Evolutionary conservation across 2,113 vertebrate species (phyloP).

Genomic region (Siphamia tubifer): DNA sequence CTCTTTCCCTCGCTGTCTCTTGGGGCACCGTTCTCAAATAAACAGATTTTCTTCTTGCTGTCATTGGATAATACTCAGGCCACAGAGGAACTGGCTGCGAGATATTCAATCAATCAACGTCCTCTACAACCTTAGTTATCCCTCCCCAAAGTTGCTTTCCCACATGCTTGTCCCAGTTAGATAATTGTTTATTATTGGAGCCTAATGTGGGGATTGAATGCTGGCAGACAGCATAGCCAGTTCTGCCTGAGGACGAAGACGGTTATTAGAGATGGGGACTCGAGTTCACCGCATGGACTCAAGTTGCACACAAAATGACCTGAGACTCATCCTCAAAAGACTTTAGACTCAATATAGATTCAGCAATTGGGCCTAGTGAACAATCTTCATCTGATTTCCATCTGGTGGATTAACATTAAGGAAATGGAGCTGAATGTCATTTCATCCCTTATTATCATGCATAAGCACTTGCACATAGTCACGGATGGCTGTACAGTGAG

Average conservation of each 20-base stretch:
- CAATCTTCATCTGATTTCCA: too few relatives aligned
- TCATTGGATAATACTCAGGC: constrained; percentile 61
- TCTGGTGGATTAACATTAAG: too few relatives aligned
- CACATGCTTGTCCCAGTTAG: constrained; percentile 48
- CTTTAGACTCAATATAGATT: too few relatives aligned
- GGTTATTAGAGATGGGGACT: too few relatives aligned
- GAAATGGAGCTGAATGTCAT: too few relatives aligned
- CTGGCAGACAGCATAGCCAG: constrained; percentile 21
- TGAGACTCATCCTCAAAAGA: too few relatives aligned
- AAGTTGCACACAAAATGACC: too few relatives aligned
- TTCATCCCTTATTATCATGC: too few relatives aligned
- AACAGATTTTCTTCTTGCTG: constrained; percentile 70
- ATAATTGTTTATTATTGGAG: constrained; percentile 77
- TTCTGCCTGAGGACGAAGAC: constrained; percentile 56
- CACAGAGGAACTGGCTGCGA: constrained; percentile 50
- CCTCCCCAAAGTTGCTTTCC: constrained; percentile 28
- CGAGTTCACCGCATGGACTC: too few relatives aligned
- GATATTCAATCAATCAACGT: constrained; percentile 69
- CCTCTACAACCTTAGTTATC: constrained; percentile 51
- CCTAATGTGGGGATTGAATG: constrained; percentile 59
- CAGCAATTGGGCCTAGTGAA: too few relatives aligned
- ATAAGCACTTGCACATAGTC: too few relatives aligned
- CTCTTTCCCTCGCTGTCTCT: constrained; percentile 19
- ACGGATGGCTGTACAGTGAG: too few relatives aligned
- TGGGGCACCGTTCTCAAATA: constrained; percentile 54